Evolutionary conservation across 2,797 vertebrate genomes (phyloP).

Genomic region (Leontocebus nigricollis): DNA sequence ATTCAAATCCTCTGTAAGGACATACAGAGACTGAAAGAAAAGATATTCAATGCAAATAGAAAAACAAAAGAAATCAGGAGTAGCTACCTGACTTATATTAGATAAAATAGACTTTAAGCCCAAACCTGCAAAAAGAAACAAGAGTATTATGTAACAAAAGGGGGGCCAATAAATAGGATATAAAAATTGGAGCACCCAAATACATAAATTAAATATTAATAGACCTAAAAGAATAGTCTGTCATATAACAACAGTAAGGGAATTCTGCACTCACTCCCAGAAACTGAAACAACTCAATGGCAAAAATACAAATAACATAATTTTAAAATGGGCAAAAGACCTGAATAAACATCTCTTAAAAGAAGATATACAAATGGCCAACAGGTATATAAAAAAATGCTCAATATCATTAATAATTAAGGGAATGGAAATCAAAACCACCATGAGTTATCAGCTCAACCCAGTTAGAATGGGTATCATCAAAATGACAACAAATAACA

Average conservation of each 20-base stretch:
- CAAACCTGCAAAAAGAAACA: background rate
- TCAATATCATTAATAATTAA: background rate
- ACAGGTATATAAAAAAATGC: background rate
- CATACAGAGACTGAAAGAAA: background rate
- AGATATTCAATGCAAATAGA: background rate
- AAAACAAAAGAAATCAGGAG: background rate
- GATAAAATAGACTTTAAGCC: background rate
- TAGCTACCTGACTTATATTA: background rate
- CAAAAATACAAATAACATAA: background rate
- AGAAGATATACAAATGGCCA: background rate
- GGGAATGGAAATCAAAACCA: background rate
- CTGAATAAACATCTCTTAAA: background rate
- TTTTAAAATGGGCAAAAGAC: background rate
- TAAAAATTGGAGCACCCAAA: no score
- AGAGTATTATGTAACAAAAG: background rate
- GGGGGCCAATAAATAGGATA: background rate
- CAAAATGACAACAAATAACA: background rate
- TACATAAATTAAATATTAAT: background rate
- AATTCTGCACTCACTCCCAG: background rate
- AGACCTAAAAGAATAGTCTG: background rate
- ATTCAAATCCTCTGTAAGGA: background rate
- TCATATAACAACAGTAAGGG: background rate
- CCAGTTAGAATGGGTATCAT: background rate
- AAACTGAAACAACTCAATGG: background rate
- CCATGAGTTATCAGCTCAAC: background rate